Evolutionary conservation across 2,113 vertebrate species (phyloP), one percentile per base, ranked within the genome.

Genomic region (Mustela lutreola): DNA sequence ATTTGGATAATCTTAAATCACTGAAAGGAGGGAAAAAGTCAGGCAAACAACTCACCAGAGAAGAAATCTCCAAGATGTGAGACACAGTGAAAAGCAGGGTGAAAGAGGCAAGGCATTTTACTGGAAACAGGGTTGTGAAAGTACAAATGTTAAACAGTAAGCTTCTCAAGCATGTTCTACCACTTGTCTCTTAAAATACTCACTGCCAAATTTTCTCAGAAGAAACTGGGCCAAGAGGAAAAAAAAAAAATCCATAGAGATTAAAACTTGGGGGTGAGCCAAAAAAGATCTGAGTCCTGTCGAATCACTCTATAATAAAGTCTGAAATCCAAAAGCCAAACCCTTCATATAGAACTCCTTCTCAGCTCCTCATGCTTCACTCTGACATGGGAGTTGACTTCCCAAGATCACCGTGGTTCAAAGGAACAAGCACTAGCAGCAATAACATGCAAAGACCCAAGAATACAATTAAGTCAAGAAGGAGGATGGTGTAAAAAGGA

Each of bases 1-100:
- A 53, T 78, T 65, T 89, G 15, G 4, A n/a, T 81, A 78, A 67
- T 88, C 80, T 97, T 53, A 85, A 90, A 81, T 50, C 19, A 65
- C 48, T 45, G 21, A 19, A 45, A 15, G 10, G 14, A 26, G 53
- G 5, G 2, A 0, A 18, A n/a, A 28, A 63, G 3, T 15, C 5
- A 63, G 9, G 9, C 60, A 80, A 70, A 73, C 7, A 83, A 70
- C 15, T 83, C 2, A 28, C 5, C 84, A 71, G 42, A 50, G 94
- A 70, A 36, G 91, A 42, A 48, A 70, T 36, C 5, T 56, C 42
- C 18, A 70, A 85, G 22, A 18, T 33, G 36, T 18, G 7, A 89
- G 58, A 70, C 7, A 28, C 11, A 12, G 5, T 65, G 36, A 70
- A 94, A 91, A 10, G 1, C 15, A 75, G 28, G 9, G 15, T 65